Evolutionary conservation across 2,888 invertebrate genomes (phyloP).

Genomic region (Arge pagana): DNA sequence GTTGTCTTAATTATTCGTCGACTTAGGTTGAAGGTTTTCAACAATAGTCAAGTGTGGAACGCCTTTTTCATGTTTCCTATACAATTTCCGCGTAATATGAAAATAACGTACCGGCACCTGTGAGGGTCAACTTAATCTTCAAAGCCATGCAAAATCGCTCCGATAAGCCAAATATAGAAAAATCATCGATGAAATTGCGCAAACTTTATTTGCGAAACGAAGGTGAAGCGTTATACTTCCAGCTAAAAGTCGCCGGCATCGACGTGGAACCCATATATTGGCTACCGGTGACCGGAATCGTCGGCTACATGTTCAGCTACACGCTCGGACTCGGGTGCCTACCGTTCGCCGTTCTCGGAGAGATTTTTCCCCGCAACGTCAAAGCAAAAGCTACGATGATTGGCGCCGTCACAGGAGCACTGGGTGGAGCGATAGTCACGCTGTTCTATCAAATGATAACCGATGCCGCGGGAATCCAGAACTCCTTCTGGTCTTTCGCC

Average conservation of each 20-base stretch:
- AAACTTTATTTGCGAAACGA: no score
- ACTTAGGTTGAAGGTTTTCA: no score
- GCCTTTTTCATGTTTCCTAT: no score
- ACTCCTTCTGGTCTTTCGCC: not conserved
- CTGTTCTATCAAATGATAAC: slow-evolving; percentile 24
- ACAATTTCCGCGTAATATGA: no score
- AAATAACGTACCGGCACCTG: no score
- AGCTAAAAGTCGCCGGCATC: not conserved
- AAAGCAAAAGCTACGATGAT: slow-evolving; percentile 32
- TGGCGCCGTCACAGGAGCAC: slow-evolving; percentile 23
- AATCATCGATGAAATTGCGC: no score
- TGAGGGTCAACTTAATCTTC: no score
- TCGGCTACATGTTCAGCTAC: slow-evolving; percentile 6
- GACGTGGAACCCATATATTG: not conserved
- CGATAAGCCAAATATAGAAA: no score
- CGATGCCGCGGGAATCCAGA: slow-evolving; percentile 14
- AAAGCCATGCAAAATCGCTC: no score
- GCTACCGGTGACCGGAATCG: slow-evolving; percentile 17
- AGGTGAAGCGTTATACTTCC: slow-evolving; percentile 16
- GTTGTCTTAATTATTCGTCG: no score
- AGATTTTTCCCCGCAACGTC: slow-evolving; percentile 30
- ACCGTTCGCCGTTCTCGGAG: slow-evolving; percentile 28
- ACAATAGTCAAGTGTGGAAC: no score
- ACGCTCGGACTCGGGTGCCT: slow-evolving; percentile 28
- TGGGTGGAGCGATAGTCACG: slow-evolving; percentile 20